These are phyloP conservation scores for Bufotes viridis DNA, from an alignment of 2,797 vertebrate species.

Conservation along the genomic window DNA sequence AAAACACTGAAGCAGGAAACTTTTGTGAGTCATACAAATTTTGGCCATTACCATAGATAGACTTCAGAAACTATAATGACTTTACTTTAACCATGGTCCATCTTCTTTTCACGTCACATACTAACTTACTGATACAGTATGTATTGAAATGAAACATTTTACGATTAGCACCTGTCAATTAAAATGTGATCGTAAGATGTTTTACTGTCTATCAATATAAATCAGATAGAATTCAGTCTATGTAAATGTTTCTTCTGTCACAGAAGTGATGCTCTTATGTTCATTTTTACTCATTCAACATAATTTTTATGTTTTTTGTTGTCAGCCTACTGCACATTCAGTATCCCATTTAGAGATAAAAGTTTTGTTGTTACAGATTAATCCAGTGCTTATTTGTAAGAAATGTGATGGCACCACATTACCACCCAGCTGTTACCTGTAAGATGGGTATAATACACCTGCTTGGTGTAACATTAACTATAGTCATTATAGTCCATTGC, in stretches of 20 bases:
- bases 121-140: no score
- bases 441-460: background rate
- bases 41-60: no score
- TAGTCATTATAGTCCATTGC: constrained; percentile 8
- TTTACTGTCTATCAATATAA: no score
- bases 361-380: background rate
- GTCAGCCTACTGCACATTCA: background rate
- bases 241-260: background rate
- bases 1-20: no score
- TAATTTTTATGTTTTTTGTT: background rate
- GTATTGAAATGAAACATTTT: no score
- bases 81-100: background rate
- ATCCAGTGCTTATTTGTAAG: background rate
- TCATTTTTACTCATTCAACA: background rate
- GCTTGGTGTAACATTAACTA: constrained; percentile 31
- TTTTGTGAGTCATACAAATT: no score
- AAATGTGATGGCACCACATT: background rate
- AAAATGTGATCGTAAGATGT: no score
- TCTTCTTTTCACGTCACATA: background rate
- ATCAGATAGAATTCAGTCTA: no score
- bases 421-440: background rate
- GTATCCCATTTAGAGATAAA: constrained; percentile 3
- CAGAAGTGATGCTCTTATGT: background rate
- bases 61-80: background rate
- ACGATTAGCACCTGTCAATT: no score